Evolutionary conservation across 1,140 invertebrate species (phyloP).

Genomic region (Drosophila paulistorum): DNA sequence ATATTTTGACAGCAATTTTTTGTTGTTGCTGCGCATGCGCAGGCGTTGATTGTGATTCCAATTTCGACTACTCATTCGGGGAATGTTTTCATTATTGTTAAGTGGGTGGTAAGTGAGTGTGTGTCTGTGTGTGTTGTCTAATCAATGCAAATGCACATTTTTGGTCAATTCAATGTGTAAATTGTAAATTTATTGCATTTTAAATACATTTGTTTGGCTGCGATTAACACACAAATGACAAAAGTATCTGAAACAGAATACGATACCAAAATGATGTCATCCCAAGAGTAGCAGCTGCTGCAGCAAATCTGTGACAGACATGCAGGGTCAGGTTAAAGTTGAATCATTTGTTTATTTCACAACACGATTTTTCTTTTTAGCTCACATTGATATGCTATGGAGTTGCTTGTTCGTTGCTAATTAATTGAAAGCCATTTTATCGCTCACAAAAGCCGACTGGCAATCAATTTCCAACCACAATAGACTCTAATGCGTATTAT

Average conservation of each 20-base stretch:
- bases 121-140: conserved; percentile 38
- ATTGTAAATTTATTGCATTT: conserved; percentile 74
- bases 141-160: conserved; percentile 80
- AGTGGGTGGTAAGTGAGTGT: conserved; percentile 16
- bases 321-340: conserved; percentile 83
- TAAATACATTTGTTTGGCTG: conserved; percentile 60
- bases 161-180: conserved; percentile 63
- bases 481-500: conserved; percentile 61
- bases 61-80: not conserved
- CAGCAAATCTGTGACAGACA: conserved; percentile 74
- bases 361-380: conserved; percentile 78
- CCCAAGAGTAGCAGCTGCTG: conserved; percentile 28
- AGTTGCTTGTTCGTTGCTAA: conserved; percentile 57
- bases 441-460: conserved; percentile 68
- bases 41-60: conserved; percentile 30
- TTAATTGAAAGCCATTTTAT: conserved; percentile 76
- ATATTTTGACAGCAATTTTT: conserved; percentile 70
- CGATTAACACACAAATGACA: conserved; percentile 68
- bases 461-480: conserved; percentile 68
- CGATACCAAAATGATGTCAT: conserved; percentile 63
- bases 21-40: conserved; percentile 38
- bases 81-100: not conserved
- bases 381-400: conserved; percentile 59
- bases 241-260: conserved; percentile 34
- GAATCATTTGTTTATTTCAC: conserved; percentile 78